Conservation (phyloP, 1,140 invertebrate species). For the Platyscapa corneri region DNA sequence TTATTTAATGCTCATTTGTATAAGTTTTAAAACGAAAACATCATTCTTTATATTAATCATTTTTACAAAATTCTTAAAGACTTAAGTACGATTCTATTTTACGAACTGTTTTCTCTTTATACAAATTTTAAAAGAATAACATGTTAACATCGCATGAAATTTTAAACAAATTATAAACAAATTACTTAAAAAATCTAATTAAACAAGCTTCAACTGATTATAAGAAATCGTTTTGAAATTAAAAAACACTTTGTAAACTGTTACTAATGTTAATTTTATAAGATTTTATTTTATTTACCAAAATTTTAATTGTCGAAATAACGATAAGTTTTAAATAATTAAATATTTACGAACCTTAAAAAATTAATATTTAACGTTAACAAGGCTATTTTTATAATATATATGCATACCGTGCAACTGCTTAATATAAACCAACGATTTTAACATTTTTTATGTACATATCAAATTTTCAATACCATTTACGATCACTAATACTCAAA, state of each 20-base stretch:
- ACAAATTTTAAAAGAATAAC: neutral
- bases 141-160: neutral
- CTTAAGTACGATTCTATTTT: constrained; percentile 13
- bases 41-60: neutral
- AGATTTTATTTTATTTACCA: neutral
- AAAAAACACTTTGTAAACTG: neutral
- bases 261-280: neutral
- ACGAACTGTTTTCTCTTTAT: neutral
- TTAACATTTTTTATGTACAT: constrained; percentile 3
- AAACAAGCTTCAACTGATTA: neutral
- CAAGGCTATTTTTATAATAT: neutral
- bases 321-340: neutral
- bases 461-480: neutral
- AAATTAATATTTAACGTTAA: neutral
- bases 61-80: constrained; percentile 12
- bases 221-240: neutral
- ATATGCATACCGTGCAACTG: neutral
- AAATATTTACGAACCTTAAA: neutral
- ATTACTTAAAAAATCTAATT: neutral
- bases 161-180: constrained; percentile 9
- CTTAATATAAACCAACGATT: constrained; percentile 14
- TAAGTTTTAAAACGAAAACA: neutral
- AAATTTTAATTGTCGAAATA: neutral
- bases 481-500: neutral
- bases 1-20: neutral